These are phyloP conservation scores for Meliscaeva auricollis DNA, from an alignment of 2,888 invertebrate genomes.

Conservation along the genomic window DNA sequence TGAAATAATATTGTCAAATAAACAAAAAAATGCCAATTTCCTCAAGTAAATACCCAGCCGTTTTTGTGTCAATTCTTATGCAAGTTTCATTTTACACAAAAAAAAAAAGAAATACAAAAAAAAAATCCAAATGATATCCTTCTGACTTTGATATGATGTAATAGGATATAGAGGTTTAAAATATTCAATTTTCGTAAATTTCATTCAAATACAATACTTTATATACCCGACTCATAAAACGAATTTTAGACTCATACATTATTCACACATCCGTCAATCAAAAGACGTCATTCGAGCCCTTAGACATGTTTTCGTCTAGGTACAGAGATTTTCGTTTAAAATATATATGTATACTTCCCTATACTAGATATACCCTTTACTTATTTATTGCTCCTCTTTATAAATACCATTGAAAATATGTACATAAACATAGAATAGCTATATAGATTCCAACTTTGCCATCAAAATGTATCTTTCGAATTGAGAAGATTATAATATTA, in stretches of 20 bases:
- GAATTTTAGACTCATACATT: constrained; percentile 42
- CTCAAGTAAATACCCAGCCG: too few species aligned
- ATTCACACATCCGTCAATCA: constrained; percentile 56
- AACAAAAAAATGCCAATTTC: too few species aligned
- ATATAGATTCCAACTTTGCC: constrained; percentile 25
- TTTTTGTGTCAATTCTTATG: too few species aligned
- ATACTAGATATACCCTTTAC: not conserved
- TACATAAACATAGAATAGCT: not conserved
- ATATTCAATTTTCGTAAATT: constrained; percentile 38
- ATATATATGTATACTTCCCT: not conserved
- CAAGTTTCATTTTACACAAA: too few species aligned
- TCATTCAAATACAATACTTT: not conserved
- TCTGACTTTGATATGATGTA: not conserved
- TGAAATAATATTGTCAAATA: too few species aligned
- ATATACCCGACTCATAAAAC: not conserved
- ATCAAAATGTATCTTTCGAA: constrained; percentile 28
- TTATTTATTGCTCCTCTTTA: constrained; percentile 17
- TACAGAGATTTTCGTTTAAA: constrained; percentile 24
- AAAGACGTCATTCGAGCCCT: constrained; percentile 19
- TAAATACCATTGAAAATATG: not conserved
- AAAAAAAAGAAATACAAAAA: not conserved
- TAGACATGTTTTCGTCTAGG: constrained; percentile 21
- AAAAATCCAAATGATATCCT: not conserved
- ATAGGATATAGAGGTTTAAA: constrained; percentile 28
- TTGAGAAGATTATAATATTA: constrained; percentile 35